A percentile compares a stretch with the other conserved stretches of the same genome.
Conservation (phyloP, 2,888 invertebrate species). For the Elgonia sp. region DNA sequence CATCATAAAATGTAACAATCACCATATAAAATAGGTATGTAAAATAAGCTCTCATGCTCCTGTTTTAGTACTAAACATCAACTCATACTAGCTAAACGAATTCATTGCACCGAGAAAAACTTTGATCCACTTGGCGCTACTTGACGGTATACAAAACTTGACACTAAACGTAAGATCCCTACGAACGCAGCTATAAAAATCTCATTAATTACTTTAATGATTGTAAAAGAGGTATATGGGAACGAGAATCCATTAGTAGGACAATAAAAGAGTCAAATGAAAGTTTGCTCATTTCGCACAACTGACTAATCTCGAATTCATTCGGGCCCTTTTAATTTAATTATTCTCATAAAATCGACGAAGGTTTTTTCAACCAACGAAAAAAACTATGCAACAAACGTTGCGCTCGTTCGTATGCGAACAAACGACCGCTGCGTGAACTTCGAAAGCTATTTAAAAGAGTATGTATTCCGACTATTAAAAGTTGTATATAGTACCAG, state of each 20-base stretch:
- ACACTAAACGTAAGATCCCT: constrained; percentile 33
- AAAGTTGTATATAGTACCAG: constrained; percentile 21
- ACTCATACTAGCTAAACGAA: too few species aligned
- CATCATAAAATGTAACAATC: too few species aligned
- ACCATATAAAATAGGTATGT: too few species aligned
- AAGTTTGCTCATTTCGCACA: constrained; percentile 40
- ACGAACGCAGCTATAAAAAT: constrained; percentile 45
- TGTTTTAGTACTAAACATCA: too few species aligned
- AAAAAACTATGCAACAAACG: constrained; percentile 52
- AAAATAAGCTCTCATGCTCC: too few species aligned
- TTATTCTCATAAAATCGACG: constrained; percentile 59
- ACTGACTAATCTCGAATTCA: constrained; percentile 48
- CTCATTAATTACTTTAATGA: constrained; percentile 59
- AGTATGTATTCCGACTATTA: constrained; percentile 65
- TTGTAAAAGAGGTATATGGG: constrained; percentile 56
- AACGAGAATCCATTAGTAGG: constrained; percentile 47
- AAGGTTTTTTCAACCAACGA: constrained; percentile 28
- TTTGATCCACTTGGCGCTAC: constrained; percentile 20
- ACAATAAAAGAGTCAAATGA: constrained; percentile 59
- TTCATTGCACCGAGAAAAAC: not conserved
- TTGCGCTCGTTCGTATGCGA: constrained; percentile 28
- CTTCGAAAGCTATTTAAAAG: constrained; percentile 65
- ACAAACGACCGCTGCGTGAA: constrained; percentile 49
- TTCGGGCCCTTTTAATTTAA: constrained; percentile 47
- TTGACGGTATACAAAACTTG: constrained; percentile 46